Base-by-base conservation (phyloP, 1,140 invertebrate genomes). In the Aricia agestis region DNA sequence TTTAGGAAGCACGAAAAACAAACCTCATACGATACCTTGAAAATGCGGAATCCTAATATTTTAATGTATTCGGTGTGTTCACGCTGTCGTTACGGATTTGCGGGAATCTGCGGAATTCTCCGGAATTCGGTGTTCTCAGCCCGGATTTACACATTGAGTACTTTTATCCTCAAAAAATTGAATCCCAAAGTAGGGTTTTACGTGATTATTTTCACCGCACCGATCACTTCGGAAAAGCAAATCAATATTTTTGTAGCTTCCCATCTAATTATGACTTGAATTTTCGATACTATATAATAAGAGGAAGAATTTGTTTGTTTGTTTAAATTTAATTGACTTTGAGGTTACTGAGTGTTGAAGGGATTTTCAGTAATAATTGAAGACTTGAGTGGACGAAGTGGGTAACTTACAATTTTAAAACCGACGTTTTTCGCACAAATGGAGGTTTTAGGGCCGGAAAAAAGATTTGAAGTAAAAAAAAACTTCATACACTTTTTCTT, bases 51-150 rank as follows among this genome's bases (percentile, higher is more conserved):
- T 52, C 13, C 10, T 13, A 52, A 52, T 52, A 52, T 52, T 13
- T 5, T 52, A 52, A 52, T 52, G 67, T 68, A 72, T 72, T 57
- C 18, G n/a, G 25, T n/a, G 18, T 31, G n/a, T 31, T 36, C 25
- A 41, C 32, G 65, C 31, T 36, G n/a, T 66, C 45, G 45, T 52
- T 13, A 52, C 10, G 45, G 45, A 52, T 52, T 52, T 52, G 13
- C 5, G 36, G 36, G 9, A 36, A 36, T 36, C 36, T 36, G 36
- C 36, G 36, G 36, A 36, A 52, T 52, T 25, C 25, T 25, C 3
- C 41, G 41, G 41, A 42, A 52, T 52, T 52, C 45, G 11, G 45
- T 52, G 45, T 52, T 52, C 45, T 52, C 11, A 52, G 45, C 13
- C 45, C 45, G 45, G 45, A 52, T 52, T 52, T 52, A 52, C 13